Conservation (phyloP, 2,888 invertebrate species). For the Notodonta dromedarius region DNA sequence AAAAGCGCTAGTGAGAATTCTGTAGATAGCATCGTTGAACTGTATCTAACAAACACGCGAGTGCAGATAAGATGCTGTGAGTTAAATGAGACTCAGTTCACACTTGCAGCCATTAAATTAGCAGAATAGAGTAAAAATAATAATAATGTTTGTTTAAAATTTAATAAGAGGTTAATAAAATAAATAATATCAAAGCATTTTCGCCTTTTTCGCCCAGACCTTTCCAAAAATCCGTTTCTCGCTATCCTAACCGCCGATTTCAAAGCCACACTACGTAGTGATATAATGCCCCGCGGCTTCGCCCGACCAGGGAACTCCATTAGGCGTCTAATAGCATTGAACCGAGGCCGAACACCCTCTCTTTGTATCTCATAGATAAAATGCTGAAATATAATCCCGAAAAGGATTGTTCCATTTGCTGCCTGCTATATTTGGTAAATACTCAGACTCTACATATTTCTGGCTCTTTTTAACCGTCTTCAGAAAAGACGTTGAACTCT, state of each 20-base stretch:
- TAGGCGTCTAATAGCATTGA: conserved; percentile 34
- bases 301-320: conserved; percentile 64
- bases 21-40: conserved; percentile 34
- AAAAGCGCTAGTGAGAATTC: not conserved
- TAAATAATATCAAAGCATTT: too few relatives aligned
- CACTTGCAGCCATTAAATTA: conserved; percentile 15
- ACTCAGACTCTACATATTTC: too few relatives aligned
- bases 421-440: too few relatives aligned
- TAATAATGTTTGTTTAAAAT: too few relatives aligned
- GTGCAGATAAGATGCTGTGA: conserved; percentile 26
- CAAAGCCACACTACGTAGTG: conserved; percentile 28
- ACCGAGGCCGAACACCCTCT: conserved; percentile 23
- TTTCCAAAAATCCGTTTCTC: not conserved
- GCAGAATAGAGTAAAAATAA: too few relatives aligned
- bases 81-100: conserved; percentile 29
- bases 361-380: conserved; percentile 35
- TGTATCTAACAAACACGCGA: conserved; percentile 36
- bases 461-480: too few relatives aligned
- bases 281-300: conserved; percentile 42
- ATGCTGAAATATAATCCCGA: conserved; percentile 25
- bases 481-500: too few relatives aligned
- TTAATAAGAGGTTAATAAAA: too few relatives aligned
- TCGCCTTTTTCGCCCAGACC: too few relatives aligned
- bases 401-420: conserved; percentile 3
- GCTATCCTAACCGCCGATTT: conserved; percentile 30